A percentile compares a stretch with the other conserved stretches of the same genome.
Conservation (phyloP, 2,797 vertebrate genomes). For the Paedocypris micromegethes region DNA sequence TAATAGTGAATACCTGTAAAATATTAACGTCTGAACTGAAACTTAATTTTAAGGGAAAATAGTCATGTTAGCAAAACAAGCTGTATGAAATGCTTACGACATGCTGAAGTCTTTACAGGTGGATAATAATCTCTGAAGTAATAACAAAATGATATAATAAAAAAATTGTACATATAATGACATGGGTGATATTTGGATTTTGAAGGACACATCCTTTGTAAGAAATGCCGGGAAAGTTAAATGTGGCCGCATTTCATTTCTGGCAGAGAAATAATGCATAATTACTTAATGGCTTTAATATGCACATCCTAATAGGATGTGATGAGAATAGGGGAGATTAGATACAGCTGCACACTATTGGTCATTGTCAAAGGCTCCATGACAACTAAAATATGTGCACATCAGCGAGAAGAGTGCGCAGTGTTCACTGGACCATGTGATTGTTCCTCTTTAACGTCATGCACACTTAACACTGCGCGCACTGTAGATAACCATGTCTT, state of each 20-base stretch:
- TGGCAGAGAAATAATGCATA: conserved; percentile 4
- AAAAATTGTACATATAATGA: conserved; percentile 9
- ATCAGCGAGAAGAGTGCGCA: neutral
- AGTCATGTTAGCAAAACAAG: neutral
- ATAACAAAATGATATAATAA: neutral
- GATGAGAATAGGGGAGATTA: neutral
- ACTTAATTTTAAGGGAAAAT: no score
- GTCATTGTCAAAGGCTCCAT: conserved; percentile 3
- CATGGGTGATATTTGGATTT: neutral
- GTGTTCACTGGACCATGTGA: neutral
- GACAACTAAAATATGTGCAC: conserved; percentile 5
- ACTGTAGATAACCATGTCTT: neutral
- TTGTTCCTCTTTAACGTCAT: neutral
- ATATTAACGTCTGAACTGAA: no score
- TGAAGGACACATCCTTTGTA: neutral
- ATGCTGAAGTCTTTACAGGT: neutral
- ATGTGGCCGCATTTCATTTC: conserved; percentile 3
- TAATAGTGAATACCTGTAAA: no score
- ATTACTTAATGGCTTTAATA: conserved; percentile 14
- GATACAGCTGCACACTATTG: conserved; percentile 1
- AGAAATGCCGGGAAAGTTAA: neutral
- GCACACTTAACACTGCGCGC: neutral
- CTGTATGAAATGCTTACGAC: neutral
- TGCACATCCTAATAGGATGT: conserved; percentile 11
- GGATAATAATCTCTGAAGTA: no score